Conservation (phyloP, 2,113 vertebrate genomes). For the Platichthys flesus region DNA sequence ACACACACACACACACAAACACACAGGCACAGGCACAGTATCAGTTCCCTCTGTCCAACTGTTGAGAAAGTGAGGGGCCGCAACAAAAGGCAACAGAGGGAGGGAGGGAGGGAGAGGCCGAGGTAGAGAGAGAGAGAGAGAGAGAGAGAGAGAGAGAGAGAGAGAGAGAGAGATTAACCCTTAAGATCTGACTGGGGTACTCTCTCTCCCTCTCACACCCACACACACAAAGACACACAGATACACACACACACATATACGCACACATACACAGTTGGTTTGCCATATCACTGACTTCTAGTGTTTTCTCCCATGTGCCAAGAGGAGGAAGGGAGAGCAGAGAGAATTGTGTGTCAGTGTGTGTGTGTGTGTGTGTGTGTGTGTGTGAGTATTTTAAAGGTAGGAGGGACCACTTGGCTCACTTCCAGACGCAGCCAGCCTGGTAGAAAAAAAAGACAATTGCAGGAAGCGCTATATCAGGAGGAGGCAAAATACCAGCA, state of each 20-base stretch:
- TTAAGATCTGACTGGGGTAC: slow-evolving; percentile 62
- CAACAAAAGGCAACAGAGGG: slow-evolving; percentile 76
- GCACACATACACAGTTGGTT: slow-evolving; percentile 51
- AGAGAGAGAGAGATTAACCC: slow-evolving; percentile 59
- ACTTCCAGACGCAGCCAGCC: slow-evolving; percentile 69
- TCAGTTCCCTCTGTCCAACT: slow-evolving; percentile 72
- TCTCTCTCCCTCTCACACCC: slow-evolving; percentile 50
- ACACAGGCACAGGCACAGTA: slow-evolving; percentile 47
- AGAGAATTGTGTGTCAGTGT: slow-evolving; percentile 26
- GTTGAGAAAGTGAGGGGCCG: slow-evolving; percentile 76
- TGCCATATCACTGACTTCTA: slow-evolving; percentile 69
- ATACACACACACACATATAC: slow-evolving; percentile 26
- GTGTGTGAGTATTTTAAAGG: slow-evolving; percentile 51
- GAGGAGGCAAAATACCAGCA: slow-evolving; percentile 71
- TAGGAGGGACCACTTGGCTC: slow-evolving; percentile 69
- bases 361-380: slow-evolving; percentile 25
- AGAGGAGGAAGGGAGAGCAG: slow-evolving; percentile 63
- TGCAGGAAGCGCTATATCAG: slow-evolving; percentile 82
- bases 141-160: slow-evolving; percentile 51
- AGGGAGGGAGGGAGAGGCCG: slow-evolving; percentile 60
- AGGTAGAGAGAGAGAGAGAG: slow-evolving; percentile 51
- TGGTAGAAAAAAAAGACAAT: slow-evolving; percentile 76
- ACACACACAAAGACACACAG: slow-evolving; percentile 6
- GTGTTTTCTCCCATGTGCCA: slow-evolving; percentile 73
- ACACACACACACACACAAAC: slow-evolving; percentile 24